Evolutionary conservation across 2,888 invertebrate species (phyloP).

Genomic region (Acanthoscelides obtectus): DNA sequence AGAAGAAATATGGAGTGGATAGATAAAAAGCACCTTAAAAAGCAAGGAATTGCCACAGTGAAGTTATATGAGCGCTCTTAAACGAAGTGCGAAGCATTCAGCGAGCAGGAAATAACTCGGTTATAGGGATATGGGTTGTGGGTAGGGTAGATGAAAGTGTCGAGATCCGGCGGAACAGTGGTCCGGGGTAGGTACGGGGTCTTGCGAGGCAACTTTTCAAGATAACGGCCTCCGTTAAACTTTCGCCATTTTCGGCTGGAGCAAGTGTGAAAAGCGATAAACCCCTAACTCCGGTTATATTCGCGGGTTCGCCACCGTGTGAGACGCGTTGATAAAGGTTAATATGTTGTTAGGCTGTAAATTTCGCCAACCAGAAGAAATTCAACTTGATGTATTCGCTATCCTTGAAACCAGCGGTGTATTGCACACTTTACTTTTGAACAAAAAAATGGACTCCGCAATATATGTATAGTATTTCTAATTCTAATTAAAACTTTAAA

Average conservation of each 20-base stretch:
- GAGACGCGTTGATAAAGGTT: background rate
- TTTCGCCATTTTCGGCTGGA: conserved; percentile 45
- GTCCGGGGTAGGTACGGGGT: background rate
- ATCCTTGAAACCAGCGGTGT: background rate
- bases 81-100: background rate
- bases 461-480: no score
- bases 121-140: background rate
- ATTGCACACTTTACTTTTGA: no score
- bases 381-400: background rate
- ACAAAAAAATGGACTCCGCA: no score
- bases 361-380: background rate
- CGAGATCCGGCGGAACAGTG: background rate
- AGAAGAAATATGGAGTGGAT: background rate
- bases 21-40: background rate
- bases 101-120: background rate
- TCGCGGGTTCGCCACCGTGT: background rate
- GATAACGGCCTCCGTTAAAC: conserved; percentile 28
- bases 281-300: conserved; percentile 19
- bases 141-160: background rate
- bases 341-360: background rate
- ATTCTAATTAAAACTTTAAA: no score
- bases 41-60: background rate
- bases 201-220: background rate
- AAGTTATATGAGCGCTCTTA: background rate
- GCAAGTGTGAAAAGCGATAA: conserved; percentile 44